A percentile compares a stretch with the other conserved stretches of the same genome.
Evolutionary conservation across 2,113 vertebrate species (phyloP).

Genomic region (Pseudopodoces humilis): DNA sequence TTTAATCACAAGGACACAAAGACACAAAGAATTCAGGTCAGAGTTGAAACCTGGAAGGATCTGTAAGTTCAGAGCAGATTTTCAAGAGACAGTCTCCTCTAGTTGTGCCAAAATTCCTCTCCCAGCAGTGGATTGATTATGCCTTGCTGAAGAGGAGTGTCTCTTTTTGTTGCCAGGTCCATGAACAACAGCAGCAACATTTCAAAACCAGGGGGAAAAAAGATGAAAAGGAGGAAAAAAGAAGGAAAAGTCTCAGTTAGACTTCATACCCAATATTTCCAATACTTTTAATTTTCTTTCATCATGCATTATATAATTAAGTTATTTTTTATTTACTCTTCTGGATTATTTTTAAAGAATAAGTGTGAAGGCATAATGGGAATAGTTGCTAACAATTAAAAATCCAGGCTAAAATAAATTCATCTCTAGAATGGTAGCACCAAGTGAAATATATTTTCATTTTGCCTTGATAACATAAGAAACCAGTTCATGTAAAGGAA

Average conservation of each 20-base stretch:
- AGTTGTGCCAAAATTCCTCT: neutral
- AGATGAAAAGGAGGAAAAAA: fast-evolving
- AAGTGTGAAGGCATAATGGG: neutral
- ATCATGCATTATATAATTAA: neutral
- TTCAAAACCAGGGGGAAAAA: neutral
- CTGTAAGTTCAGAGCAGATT: neutral
- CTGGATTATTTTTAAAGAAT: neutral
- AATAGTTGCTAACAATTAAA: neutral
- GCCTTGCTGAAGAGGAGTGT: neutral
- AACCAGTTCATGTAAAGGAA: neutral
- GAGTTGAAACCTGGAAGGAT: neutral
- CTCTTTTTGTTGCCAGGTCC: neutral
- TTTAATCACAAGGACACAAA: neutral
- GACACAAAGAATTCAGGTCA: neutral
- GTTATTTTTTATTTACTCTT: neutral
- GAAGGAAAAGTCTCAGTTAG: neutral
- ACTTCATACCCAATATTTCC: neutral
- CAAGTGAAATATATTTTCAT: neutral
- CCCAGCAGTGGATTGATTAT: neutral
- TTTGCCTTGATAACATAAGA: neutral
- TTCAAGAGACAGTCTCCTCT: neutral
- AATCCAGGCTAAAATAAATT: neutral
- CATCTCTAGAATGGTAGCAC: neutral
- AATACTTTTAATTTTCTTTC: neutral
- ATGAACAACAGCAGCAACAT: neutral